A percentile compares a stretch with the other conserved stretches of the same genome.
phyloP scores from a whole-genome alignment of 2,888 invertebrate genomes.

The Pristionchus maxplancki region DNA sequence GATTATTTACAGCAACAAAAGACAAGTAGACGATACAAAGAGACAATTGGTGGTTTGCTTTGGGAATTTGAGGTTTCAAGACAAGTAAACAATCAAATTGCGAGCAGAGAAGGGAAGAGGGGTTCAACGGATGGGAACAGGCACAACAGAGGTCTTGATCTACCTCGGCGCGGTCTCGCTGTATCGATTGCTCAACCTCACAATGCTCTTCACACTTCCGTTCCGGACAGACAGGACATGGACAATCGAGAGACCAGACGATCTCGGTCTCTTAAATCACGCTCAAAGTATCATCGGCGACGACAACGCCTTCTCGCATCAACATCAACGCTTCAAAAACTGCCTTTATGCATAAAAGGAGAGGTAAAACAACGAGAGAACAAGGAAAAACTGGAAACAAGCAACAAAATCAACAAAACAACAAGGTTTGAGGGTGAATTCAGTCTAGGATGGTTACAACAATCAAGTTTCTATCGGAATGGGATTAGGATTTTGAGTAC shows the following conservation, averaged over 20 bases:
- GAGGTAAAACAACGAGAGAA: constrained; percentile 13
- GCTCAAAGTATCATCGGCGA: neutral
- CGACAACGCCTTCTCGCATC: neutral
- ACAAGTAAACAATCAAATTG: too few relatives aligned
- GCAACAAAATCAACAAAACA: constrained; percentile 35
- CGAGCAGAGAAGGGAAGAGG: too few relatives aligned
- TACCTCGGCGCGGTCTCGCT: too few relatives aligned
- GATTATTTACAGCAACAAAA: too few relatives aligned
- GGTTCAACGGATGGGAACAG: too few relatives aligned
- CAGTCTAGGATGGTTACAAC: neutral
- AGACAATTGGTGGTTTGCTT: too few relatives aligned
- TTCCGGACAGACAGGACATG: too few relatives aligned
- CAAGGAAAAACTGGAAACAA: neutral
- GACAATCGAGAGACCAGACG: too few relatives aligned
- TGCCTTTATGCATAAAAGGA: constrained; percentile 7
- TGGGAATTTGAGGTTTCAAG: too few relatives aligned
- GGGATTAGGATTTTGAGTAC: neutral
- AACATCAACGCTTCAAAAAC: neutral
- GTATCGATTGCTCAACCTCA: neutral
- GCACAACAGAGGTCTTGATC: too few relatives aligned
- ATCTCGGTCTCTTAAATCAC: too few relatives aligned
- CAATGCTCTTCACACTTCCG: neutral
- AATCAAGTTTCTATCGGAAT: neutral
- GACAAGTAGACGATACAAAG: too few relatives aligned
- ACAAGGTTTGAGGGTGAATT: neutral